Evolutionary conservation across 2,888 invertebrate species (phyloP), one percentile per base, ranked within the genome.

Genomic region (Agrotis puta): DNA sequence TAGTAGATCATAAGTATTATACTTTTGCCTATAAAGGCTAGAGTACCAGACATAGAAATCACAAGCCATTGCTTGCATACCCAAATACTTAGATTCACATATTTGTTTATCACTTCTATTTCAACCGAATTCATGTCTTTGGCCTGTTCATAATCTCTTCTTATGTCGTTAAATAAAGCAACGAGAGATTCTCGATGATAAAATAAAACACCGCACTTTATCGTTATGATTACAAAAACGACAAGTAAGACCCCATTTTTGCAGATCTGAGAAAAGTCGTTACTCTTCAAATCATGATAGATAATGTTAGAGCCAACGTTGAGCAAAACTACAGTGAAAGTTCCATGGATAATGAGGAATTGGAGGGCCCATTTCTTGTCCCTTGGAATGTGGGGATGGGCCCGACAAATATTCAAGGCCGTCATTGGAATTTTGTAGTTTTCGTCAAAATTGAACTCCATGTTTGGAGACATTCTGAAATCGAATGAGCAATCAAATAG

Each of bases 31-130:
- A 82, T 4, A 73, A 90, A 90, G 2, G 70, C 3, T 0, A 2
- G 0, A 0, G 59, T 24, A 3, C 75, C 79, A 0, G 7, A 0
- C 0, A 43, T 0, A 0, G 68, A 1, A 0, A 89, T 39, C 0
- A 70, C 3, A 0, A 88, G 9, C 92, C 92, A 93, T 18, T 89
- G 74, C 47, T 85, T 88, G 24, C 84, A 79, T 1, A 92, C 82
- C 54, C 66, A 71, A 3, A 64, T 39, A 0, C 89, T 89, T 59
- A 82, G 81, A 5, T 79, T 72, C 0, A 86, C 85, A 61, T 87
- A 90, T 18, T 85, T 62, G 6, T 70, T 20, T 0, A 92, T 68
- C 0, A 92, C 65, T 0, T 76, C 48, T 56, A 81, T 81, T 58
- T 92, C 91, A 0, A 82, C 64, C 1, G 51, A 5, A 0, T 84